A percentile compares a stretch with the other conserved stretches of the same genome.
Conservation (phyloP, 2,888 invertebrate species). For the Eupeodes luniger region DNA sequence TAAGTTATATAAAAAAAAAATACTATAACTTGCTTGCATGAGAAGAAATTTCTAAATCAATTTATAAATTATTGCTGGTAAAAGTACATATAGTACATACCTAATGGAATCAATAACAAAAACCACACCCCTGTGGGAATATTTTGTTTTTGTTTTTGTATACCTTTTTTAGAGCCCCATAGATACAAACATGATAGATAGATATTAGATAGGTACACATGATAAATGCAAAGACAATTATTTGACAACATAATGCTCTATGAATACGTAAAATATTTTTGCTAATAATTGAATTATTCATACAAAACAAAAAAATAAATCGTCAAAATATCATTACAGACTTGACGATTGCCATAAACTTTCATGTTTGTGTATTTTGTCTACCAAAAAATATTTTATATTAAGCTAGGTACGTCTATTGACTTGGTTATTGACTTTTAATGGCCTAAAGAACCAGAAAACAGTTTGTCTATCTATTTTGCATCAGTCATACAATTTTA, state of each 20-base stretch:
- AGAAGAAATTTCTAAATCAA: constrained; percentile 21
- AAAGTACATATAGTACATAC: too few species aligned
- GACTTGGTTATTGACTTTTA: constrained; percentile 45
- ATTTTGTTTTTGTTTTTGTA: background rate
- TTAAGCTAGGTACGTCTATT: background rate
- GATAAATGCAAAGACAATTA: constrained; percentile 5
- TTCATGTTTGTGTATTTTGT: constrained; percentile 52
- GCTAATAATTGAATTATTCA: constrained; percentile 42
- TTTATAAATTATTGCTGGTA: constrained; percentile 25
- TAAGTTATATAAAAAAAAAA: too few species aligned
- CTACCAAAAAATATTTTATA: background rate
- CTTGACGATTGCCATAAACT: constrained; percentile 58
- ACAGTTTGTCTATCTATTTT: constrained; percentile 14
- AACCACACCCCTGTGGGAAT: constrained; percentile 46
- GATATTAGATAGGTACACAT: background rate
- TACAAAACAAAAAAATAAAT: constrained; percentile 1
- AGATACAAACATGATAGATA: background rate
- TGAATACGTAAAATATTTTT: constrained; percentile 8
- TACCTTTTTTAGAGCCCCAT: background rate
- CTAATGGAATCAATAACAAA: constrained; percentile 29
- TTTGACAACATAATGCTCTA: constrained; percentile 1
- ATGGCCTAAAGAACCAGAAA: constrained; percentile 25
- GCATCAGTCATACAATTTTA: constrained; percentile 19
- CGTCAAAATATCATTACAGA: constrained; percentile 14
- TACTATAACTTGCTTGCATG: background rate